Conservation (phyloP, 1,140 invertebrate species). For the Paramacrobiotus metropolitanus region DNA sequence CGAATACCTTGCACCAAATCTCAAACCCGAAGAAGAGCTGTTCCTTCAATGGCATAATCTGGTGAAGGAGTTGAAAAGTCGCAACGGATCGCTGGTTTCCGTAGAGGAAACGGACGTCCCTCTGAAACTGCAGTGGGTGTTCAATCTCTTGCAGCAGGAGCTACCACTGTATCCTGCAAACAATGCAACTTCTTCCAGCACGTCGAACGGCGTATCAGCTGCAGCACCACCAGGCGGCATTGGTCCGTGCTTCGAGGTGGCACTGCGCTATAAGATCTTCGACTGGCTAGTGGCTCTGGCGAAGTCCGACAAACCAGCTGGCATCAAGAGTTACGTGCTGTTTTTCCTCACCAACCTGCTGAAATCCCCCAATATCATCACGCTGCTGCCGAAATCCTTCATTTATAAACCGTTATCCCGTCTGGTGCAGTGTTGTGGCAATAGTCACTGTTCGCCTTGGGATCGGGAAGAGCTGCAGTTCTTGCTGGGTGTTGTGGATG, state of each 20-base stretch:
- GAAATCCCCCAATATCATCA: neutral
- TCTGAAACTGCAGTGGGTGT: neutral
- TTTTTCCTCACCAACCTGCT: slow-evolving; percentile 1
- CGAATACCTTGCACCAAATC: neutral
- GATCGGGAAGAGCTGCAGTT: neutral
- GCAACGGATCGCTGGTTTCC: neutral
- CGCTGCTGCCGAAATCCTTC: neutral
- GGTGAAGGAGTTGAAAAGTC: neutral
- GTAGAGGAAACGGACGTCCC: slow-evolving; percentile 1
- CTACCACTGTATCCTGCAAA: neutral
- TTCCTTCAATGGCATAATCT: slow-evolving; percentile 4
- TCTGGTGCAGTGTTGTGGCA: neutral
- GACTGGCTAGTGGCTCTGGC: slow-evolving; percentile 1
- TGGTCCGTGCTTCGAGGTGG: neutral
- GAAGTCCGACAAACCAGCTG: neutral
- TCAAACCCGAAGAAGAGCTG: neutral
- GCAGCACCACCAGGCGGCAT: neutral
- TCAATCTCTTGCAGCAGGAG: neutral
- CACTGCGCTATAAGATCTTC: neutral
- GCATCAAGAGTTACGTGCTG: neutral
- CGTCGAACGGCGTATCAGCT: neutral
- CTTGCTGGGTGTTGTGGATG: neutral
- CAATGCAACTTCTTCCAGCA: neutral
- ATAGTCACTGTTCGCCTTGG: neutral
- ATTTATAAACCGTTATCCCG: neutral